Percentiles rank a stretch among this genome's conserved stretches.
Evolutionary conservation across 2,797 vertebrate species (phyloP).

Genomic region (Delichon dasypus): DNA sequence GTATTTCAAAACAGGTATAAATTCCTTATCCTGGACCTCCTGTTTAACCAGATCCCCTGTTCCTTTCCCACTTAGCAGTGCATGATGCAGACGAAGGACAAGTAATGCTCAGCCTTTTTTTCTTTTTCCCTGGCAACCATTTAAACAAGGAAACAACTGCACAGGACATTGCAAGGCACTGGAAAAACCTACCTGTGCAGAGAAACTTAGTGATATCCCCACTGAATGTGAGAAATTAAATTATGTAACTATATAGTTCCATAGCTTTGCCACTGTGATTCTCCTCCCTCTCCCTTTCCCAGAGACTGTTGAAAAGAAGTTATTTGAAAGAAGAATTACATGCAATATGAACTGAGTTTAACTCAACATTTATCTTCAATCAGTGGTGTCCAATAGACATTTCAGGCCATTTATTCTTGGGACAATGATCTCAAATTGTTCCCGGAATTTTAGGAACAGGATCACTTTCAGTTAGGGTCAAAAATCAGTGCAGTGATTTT

Average conservation of each 20-base stretch:
- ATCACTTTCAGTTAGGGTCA: not conserved
- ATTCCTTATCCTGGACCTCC: not conserved
- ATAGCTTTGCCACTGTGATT: not conserved
- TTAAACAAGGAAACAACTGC: not conserved
- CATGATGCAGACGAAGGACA: not conserved
- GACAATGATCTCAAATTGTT: not conserved
- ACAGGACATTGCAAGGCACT: not conserved
- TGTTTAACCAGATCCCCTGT: not conserved
- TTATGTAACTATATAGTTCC: not conserved
- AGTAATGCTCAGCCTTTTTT: not conserved
- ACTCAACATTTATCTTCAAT: not conserved
- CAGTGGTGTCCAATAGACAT: not conserved
- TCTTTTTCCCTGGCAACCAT: not conserved
- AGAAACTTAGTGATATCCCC: not conserved
- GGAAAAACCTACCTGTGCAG: not conserved
- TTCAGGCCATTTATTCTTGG: not conserved
- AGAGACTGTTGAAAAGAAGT: not conserved
- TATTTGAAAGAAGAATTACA: not conserved
- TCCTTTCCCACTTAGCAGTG: not conserved
- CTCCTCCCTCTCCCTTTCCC: not conserved
- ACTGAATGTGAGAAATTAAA: not conserved
- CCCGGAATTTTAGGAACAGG: not conserved
- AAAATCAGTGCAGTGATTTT: not conserved
- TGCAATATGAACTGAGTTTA: not conserved
- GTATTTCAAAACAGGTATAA: not conserved